phyloP scores from a whole-genome alignment of 2,888 invertebrate species.

The Cheilosia scutellata region DNA sequence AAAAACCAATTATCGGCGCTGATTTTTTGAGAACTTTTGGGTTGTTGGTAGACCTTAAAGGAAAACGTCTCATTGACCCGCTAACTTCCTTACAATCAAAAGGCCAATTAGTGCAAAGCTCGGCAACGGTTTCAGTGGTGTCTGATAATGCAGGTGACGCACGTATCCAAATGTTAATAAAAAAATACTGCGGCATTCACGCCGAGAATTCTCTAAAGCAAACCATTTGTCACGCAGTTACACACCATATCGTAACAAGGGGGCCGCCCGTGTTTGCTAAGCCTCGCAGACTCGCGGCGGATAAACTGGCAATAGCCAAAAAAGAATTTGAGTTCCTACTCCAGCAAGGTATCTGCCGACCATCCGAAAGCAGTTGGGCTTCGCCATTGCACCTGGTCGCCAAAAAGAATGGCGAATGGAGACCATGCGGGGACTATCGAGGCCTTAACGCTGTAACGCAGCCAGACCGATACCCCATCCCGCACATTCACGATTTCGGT shows the following conservation, averaged over 20 bases:
- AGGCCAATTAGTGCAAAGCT: not conserved
- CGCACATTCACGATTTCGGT: constrained; percentile 57
- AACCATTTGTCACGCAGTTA: constrained; percentile 6
- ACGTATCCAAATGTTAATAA: not conserved
- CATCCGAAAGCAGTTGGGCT: constrained; percentile 62
- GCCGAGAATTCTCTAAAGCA: constrained; percentile 10
- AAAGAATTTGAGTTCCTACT: constrained; percentile 65
- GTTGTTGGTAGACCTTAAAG: constrained; percentile 53
- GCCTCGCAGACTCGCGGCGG: constrained; percentile 44
- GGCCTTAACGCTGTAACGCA: constrained; percentile 11
- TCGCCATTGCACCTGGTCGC: constrained; percentile 12
- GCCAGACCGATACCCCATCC: constrained; percentile 60
- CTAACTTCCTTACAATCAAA: constrained; percentile 19
- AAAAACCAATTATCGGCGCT: constrained; percentile 73
- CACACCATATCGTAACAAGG: constrained; percentile 56
- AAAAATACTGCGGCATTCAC: constrained; percentile 6
- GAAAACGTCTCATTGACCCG: constrained; percentile 36
- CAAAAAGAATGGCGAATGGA: constrained; percentile 6
- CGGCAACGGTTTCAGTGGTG: constrained; percentile 17
- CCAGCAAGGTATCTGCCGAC: constrained; percentile 53
- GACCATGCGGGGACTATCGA: constrained; percentile 16
- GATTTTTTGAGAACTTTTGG: constrained; percentile 68
- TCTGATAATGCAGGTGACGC: not conserved
- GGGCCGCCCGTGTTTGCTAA: constrained; percentile 59
- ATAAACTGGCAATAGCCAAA: constrained; percentile 58